phyloP scores from a whole-genome alignment of 2,113 vertebrate species.

The Taurulus bubalis region DNA sequence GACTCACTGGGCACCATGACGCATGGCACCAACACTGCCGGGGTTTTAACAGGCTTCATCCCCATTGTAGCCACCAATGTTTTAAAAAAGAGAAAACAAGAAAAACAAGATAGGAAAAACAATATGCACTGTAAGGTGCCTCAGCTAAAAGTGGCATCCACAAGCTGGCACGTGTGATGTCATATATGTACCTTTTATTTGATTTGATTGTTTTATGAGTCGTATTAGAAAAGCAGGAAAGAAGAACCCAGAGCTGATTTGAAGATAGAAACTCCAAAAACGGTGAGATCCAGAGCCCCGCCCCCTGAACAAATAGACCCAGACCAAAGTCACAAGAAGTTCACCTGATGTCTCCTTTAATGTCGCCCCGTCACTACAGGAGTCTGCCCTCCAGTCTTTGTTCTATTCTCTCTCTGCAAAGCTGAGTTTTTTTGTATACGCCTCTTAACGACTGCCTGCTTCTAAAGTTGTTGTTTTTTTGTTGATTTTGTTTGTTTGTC shows the following conservation, averaged over 20 bases:
- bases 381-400: constrained; percentile 26
- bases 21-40: constrained; percentile 66
- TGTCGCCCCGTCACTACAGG: constrained; percentile 41
- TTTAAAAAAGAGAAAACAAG: constrained; percentile 22
- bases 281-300: no score
- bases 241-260: constrained; percentile 9
- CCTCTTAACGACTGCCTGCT: constrained; percentile 67
- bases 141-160: constrained; percentile 69
- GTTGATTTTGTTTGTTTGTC: constrained; percentile 49
- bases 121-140: constrained; percentile 64
- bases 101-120: constrained; percentile 14
- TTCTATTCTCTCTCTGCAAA: constrained; percentile 47
- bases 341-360: constrained; percentile 61
- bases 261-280: constrained; percentile 8
- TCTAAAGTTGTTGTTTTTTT: constrained; percentile 47
- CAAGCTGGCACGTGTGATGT: constrained; percentile 73
- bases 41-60: constrained; percentile 50
- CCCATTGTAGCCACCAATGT: constrained; percentile 59
- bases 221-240: constrained; percentile 34
- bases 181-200: constrained; percentile 61
- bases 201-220: background rate
- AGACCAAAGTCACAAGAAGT: constrained; percentile 73
- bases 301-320: constrained; percentile 36
- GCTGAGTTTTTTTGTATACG: constrained; percentile 27
- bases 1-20: constrained; percentile 52